These are phyloP conservation scores for Rana temporaria DNA, from an alignment of 2,113 vertebrate species.

Conservation along the genomic window DNA sequence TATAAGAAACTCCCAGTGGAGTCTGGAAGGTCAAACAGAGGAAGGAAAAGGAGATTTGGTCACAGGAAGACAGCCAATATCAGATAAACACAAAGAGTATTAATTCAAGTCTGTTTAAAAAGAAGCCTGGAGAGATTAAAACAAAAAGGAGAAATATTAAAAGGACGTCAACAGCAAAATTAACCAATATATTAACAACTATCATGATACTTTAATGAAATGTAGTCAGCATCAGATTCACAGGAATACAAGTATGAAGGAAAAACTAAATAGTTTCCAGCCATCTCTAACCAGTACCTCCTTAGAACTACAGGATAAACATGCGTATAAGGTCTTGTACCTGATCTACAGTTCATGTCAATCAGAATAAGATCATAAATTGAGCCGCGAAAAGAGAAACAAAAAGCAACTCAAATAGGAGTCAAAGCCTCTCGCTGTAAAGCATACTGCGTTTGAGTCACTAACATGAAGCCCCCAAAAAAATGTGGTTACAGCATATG, in stretches of 20 bases:
- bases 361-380: too few species aligned
- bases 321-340: too few species aligned
- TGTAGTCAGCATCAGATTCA: neutral
- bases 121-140: neutral
- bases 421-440: too few species aligned
- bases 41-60: slow-evolving; percentile 51
- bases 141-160: neutral
- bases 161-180: slow-evolving; percentile 32
- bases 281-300: too few species aligned
- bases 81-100: slow-evolving; percentile 38
- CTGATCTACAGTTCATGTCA: too few species aligned
- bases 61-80: slow-evolving; percentile 37
- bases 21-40: slow-evolving; percentile 27
- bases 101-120: slow-evolving; percentile 5
- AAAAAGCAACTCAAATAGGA: too few species aligned
- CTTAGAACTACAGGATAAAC: too few species aligned
- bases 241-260: neutral
- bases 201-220: neutral
- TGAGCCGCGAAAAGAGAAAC: too few species aligned
- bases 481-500: too few species aligned
- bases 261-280: too few species aligned
- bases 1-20: slow-evolving; percentile 31
- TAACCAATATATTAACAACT: neutral
- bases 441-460: too few species aligned
- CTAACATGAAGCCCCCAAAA: too few species aligned